Evolutionary conservation across 2,113 vertebrate genomes (phyloP).

Genomic region (Corythoichthys intestinalis): DNA sequence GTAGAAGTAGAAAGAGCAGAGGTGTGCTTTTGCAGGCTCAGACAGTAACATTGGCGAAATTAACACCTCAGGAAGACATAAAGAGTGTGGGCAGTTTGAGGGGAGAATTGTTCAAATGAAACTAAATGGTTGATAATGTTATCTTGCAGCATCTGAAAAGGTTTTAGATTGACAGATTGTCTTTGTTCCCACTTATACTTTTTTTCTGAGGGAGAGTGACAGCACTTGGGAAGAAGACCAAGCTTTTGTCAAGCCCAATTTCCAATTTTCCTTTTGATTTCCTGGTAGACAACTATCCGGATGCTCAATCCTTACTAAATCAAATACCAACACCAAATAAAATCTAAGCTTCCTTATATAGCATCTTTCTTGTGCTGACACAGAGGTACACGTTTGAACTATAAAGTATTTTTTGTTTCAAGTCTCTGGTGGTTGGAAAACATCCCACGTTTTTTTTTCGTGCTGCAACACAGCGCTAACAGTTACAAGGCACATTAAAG

Average conservation of each 20-base stretch:
- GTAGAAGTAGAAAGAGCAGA: slow-evolving; percentile 42
- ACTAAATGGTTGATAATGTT: slow-evolving; percentile 34
- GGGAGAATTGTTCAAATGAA: slow-evolving; percentile 42
- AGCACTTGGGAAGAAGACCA: not conserved
- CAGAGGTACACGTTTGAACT: no score
- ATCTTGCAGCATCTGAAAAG: slow-evolving; percentile 5
- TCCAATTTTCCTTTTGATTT: not conserved
- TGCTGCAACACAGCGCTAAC: no score
- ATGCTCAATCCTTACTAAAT: not conserved
- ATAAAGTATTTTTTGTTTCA: no score
- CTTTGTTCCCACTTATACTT: slow-evolving; percentile 1
- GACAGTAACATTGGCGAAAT: slow-evolving; percentile 28
- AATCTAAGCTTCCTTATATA: no score
- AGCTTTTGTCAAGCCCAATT: not conserved
- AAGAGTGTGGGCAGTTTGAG: slow-evolving; percentile 13
- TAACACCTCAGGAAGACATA: slow-evolving; percentile 29
- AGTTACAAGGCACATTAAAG: not conserved
- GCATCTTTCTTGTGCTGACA: no score
- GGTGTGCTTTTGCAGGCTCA: slow-evolving; percentile 50
- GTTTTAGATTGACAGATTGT: slow-evolving; percentile 4
- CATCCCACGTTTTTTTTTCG: not conserved
- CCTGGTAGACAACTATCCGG: not conserved
- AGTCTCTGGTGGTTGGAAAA: not conserved
- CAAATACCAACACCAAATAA: no score
- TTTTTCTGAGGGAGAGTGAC: not conserved